These are phyloP conservation scores for Celastrina argiolus DNA, from an alignment of 2,888 invertebrate genomes.

Conservation along the genomic window DNA sequence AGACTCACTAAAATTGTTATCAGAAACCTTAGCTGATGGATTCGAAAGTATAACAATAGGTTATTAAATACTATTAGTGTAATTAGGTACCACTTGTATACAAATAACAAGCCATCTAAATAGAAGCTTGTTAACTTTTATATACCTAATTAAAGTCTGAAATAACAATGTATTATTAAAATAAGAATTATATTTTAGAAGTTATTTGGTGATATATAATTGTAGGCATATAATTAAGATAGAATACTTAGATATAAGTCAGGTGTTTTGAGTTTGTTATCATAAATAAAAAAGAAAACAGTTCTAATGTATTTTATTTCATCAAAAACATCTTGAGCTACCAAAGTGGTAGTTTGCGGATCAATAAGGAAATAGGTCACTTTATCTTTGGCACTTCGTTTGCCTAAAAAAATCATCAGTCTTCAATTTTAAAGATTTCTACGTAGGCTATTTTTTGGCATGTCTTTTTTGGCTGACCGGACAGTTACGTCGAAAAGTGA, in stretches of 20 bases:
- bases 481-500: not conserved
- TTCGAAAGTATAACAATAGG: no score
- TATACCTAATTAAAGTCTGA: conserved; percentile 13
- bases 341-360: conserved; percentile 47
- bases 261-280: not conserved
- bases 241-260: not conserved
- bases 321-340: conserved; percentile 58
- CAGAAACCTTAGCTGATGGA: not conserved
- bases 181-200: not conserved
- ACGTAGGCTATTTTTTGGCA: not conserved
- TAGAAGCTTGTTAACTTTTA: not conserved
- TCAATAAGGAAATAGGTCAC: conserved; percentile 34
- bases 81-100: no score
- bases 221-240: not conserved
- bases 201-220: not conserved
- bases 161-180: conserved; percentile 4
- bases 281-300: conserved; percentile 4
- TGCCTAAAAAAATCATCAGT: not conserved
- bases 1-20: not conserved
- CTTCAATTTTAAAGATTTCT: not conserved
- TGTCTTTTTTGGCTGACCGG: not conserved
- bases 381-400: not conserved
- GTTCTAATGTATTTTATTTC: conserved; percentile 47
- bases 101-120: not conserved
- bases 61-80: no score